A percentile compares a stretch with the other conserved stretches of the same genome.
Evolutionary conservation across 2,113 vertebrate genomes (phyloP).

Genomic region (Axis porcinus): DNA sequence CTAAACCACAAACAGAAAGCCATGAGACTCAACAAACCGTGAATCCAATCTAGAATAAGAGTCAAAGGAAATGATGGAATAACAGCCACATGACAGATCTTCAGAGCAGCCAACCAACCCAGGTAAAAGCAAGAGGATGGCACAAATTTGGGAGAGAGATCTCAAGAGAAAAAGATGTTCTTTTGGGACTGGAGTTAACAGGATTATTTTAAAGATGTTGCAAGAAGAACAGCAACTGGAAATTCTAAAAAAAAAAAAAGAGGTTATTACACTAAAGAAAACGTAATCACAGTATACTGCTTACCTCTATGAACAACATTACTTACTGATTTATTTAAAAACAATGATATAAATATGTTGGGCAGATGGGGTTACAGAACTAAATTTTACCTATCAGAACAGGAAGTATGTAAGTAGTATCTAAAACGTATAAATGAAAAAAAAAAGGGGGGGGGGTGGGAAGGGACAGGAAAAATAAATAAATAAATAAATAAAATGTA

Average conservation of each 20-base stretch:
- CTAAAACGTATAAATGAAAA: background rate
- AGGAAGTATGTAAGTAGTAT: background rate
- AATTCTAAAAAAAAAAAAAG: background rate
- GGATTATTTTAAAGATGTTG: conserved; percentile 9
- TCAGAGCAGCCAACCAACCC: background rate
- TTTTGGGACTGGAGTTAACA: background rate
- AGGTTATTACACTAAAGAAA: conserved; percentile 5
- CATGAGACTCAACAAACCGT: background rate
- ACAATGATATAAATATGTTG: background rate
- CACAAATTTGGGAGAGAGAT: background rate
- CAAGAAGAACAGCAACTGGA: background rate
- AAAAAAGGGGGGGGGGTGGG: background rate
- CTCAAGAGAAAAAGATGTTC: background rate
- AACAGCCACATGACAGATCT: background rate
- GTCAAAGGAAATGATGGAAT: background rate
- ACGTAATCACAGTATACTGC: background rate
- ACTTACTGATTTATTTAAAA: background rate
- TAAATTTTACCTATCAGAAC: background rate
- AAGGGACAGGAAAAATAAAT: too few relatives aligned
- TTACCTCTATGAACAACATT: background rate
- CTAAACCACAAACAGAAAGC: background rate
- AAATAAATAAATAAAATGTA: background rate
- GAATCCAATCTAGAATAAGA: background rate
- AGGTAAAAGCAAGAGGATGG: background rate
- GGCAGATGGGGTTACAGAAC: background rate